Evolutionary conservation across 2,113 vertebrate genomes (phyloP), one percentile per base, ranked within the genome.

Genomic region (Oxyruncus cristatus): DNA sequence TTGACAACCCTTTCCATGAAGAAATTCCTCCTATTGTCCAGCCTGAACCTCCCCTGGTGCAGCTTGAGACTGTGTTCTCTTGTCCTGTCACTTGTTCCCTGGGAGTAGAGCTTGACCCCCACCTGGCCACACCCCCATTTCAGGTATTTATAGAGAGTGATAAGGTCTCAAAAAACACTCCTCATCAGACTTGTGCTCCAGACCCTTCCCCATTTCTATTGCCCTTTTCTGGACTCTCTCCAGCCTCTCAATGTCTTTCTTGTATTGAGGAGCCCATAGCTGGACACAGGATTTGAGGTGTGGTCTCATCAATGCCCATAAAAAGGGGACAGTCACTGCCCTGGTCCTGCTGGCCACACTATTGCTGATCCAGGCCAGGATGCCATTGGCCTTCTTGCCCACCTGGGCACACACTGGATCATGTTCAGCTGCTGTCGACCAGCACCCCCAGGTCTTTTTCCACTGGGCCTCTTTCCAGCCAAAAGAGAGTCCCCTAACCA

Each of bases 291-390:
- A n/a, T 41, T 41, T 28, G 15, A 24, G 19, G 4, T 52, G 14
- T 37, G 22, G 27, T 27, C 37, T 37, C 37, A 33, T 6, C 13
- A 3, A 13, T 68, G 33, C 7, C 32, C 53, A 61, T 18, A 2
- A 11, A 11, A 61, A 9, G 37, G 8, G 12, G 9, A n/a, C 56
- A 71, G 7, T 39, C 65, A 10, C 23, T 71, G 14, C 14, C n/a
- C 39, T 62, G 28, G 6, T 55, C 19, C 33, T 78, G 56, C 16
- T 79, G 16, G 15, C 23, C 47, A 30, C 30, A 3, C 47, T 12
- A 14, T 17, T 2, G 0, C 24, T 20, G 24, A 14, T 21, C 4
- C 10, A 55, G 41, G 8, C 30, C 28, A 41, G 10, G 4, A 23
- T 47, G 16, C 5, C 49, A 17, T 2, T 55, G 41, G 5, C 6